Evolutionary conservation across 2,888 invertebrate genomes (phyloP).

Genomic region (Aromia moschata): DNA sequence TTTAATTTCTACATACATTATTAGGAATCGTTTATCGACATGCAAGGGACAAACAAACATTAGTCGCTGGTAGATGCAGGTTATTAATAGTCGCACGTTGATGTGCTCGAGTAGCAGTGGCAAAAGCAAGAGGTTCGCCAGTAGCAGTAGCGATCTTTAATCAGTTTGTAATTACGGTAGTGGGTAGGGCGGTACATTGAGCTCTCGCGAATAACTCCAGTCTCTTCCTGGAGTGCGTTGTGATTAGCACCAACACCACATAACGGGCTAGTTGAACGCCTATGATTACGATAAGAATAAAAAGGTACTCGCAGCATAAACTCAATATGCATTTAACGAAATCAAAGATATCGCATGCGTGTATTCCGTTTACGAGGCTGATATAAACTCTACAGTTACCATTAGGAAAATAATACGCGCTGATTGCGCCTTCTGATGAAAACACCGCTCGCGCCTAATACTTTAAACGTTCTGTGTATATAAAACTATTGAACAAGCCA

Average conservation of each 20-base stretch:
- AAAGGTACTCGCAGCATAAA: conserved; percentile 7
- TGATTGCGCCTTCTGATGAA: not conserved
- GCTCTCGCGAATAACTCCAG: conserved; percentile 14
- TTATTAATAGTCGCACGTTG: not conserved
- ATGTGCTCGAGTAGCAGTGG: conserved; percentile 12
- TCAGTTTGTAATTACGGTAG: conserved; percentile 26
- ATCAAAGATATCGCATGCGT: conserved; percentile 3
- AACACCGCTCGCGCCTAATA: not conserved
- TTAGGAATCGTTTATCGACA: not conserved
- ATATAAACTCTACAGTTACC: conserved; percentile 12
- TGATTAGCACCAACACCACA: conserved; percentile 42
- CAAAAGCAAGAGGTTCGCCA: conserved; percentile 17
- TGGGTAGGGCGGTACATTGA: conserved; percentile 16
- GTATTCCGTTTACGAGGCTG: not conserved
- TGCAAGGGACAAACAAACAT: not conserved
- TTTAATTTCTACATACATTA: no score
- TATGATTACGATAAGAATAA: conserved; percentile 38
- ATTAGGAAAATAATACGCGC: not conserved
- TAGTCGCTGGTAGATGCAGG: not conserved
- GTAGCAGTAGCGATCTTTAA: conserved; percentile 23
- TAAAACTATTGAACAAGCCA: conserved; percentile 17
- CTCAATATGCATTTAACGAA: conserved; percentile 2
- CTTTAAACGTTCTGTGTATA: conserved; percentile 9
- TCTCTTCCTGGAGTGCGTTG: conserved; percentile 43
- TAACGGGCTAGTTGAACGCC: conserved; percentile 42